Conservation (phyloP, 2,888 invertebrate genomes). For the Smittia sp. region DNA sequence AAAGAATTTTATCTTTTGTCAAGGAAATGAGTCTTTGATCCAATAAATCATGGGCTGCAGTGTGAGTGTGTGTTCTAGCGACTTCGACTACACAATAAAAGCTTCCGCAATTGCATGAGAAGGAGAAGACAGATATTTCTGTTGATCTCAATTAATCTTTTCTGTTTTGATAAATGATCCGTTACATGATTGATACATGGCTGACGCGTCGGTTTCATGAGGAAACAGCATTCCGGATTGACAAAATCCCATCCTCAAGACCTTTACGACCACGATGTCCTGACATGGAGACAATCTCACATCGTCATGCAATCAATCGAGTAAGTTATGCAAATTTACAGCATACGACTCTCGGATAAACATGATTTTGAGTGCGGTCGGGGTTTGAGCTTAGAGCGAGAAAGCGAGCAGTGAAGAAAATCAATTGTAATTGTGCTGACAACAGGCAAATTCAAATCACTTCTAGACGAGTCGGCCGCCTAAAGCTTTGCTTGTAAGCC, state of each 20-base stretch:
- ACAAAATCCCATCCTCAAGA: conserved; percentile 3
- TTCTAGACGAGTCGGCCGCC: not conserved
- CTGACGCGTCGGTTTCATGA: not conserved
- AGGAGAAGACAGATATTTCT: not conserved
- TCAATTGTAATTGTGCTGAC: not conserved
- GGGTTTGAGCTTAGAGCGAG: not conserved
- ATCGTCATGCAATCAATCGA: conserved; percentile 11
- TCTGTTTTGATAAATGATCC: not conserved
- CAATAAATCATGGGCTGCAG: not conserved
- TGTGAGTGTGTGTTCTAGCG: too few relatives aligned
- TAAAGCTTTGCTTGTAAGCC: too few relatives aligned
- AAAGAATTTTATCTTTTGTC: too few relatives aligned
- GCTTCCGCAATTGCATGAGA: not conserved
- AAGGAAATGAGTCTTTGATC: not conserved
- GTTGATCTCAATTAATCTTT: conserved; percentile 6
- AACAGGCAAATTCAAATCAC: not conserved
- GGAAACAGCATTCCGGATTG: not conserved
- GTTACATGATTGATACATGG: not conserved
- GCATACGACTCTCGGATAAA: not conserved
- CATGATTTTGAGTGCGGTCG: not conserved
- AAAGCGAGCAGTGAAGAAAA: not conserved
- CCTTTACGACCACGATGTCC: not conserved
- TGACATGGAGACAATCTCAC: not conserved
- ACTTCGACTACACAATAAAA: too few relatives aligned
- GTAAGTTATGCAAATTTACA: not conserved